A percentile compares a stretch with the other conserved stretches of the same genome.
These are phyloP conservation scores for Myiothlypis chrysogaster DNA, from an alignment of 2,797 vertebrate genomes.

Conservation along the genomic window DNA sequence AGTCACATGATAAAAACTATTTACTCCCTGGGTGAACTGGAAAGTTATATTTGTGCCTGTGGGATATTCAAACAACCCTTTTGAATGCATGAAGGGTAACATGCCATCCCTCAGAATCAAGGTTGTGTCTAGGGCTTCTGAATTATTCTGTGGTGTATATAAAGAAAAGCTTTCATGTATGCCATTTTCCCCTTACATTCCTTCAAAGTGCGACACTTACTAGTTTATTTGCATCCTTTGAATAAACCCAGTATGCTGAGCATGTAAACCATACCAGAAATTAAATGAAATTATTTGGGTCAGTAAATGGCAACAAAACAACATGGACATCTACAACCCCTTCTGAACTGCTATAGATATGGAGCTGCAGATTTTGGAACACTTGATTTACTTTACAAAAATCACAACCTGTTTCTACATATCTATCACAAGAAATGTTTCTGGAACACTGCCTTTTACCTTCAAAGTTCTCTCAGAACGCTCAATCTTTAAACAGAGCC, in stretches of 20 bases:
- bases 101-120: neutral
- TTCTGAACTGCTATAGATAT: neutral
- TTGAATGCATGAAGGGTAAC: neutral
- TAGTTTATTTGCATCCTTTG: neutral
- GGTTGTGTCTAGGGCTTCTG: neutral
- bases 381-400: neutral
- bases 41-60: neutral
- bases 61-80: neutral
- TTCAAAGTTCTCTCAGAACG: neutral
- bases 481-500: neutral
- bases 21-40: fast-evolving
- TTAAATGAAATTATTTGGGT: neutral
- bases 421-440: neutral
- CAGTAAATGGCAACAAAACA: neutral
- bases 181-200: fast-evolving
- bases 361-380: neutral
- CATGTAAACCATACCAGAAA: neutral
- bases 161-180: neutral
- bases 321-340: neutral
- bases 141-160: neutral
- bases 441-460: neutral
- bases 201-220: neutral
- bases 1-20: neutral
- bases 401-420: neutral
- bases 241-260: neutral